Conservation (phyloP, 2,888 invertebrate species). For the Meandrusa payeni region DNA sequence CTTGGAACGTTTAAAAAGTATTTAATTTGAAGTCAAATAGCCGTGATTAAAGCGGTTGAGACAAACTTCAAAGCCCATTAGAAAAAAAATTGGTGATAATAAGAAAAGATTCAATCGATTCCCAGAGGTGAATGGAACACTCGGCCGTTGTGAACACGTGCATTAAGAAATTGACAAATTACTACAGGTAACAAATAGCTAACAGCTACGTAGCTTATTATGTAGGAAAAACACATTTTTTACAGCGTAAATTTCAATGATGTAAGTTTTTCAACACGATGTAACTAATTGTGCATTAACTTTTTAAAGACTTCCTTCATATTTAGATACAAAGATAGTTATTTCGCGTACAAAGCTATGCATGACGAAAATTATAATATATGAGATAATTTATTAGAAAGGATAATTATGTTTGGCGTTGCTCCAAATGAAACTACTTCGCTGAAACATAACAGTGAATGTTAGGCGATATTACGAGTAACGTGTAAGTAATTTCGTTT, state of each 20-base stretch:
- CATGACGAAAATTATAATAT: constrained; percentile 19
- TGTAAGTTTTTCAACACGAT: background rate
- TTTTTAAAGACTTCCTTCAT: constrained; percentile 8
- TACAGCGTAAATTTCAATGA: background rate
- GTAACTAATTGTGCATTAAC: background rate
- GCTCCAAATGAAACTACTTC: constrained; percentile 55
- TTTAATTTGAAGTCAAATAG: too few species aligned
- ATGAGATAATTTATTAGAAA: constrained; percentile 47
- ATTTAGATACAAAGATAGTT: constrained; percentile 11
- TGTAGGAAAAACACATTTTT: too few species aligned
- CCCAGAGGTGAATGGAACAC: constrained; percentile 37
- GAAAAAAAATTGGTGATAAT: constrained; percentile 53
- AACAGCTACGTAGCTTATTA: too few species aligned
- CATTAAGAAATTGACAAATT: too few species aligned
- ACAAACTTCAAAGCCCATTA: constrained; percentile 46
- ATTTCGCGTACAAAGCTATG: constrained; percentile 11
- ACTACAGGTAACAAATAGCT: too few species aligned
- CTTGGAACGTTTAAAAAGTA: too few species aligned
- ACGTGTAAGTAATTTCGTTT: constrained; percentile 32
- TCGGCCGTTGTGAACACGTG: constrained; percentile 27
- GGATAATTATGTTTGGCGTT: constrained; percentile 50
- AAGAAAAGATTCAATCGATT: constrained; percentile 63
- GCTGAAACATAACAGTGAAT: constrained; percentile 51
- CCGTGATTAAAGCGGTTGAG: too few species aligned
- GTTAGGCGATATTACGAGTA: constrained; percentile 41